A percentile compares a stretch with the other conserved stretches of the same genome.
Conservation (phyloP, 2,113 vertebrate genomes). For the Noctilio leporinus region DNA sequence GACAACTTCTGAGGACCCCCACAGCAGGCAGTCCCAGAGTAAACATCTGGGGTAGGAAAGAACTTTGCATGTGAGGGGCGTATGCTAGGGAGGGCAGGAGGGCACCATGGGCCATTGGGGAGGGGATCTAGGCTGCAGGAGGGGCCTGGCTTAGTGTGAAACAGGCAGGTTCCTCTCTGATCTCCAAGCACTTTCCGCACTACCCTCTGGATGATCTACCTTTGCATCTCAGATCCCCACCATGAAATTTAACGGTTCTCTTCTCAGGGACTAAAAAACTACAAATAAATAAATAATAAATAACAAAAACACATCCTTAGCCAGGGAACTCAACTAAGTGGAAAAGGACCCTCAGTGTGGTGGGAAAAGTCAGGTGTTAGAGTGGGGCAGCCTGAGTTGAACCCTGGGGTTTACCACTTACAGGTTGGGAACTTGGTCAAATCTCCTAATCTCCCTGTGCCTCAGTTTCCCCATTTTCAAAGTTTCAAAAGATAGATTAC, state of each 20-base stretch:
- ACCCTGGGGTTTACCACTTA: not conserved
- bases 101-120: rapidly evolving
- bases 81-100: not conserved
- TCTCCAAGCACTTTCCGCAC: not conserved
- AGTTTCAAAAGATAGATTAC: not conserved
- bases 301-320: not conserved
- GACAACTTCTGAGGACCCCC: not conserved
- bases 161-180: not conserved
- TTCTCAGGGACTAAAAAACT: not conserved
- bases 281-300: not conserved
- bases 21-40: not conserved
- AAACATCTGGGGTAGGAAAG: not conserved
- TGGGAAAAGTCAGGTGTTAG: not conserved
- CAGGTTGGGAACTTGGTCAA: not conserved
- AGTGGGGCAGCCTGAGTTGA: not conserved
- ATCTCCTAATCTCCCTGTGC: not conserved
- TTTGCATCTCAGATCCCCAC: not conserved
- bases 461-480: not conserved
- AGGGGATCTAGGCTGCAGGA: not conserved
- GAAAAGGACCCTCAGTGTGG: not conserved
- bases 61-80: not conserved
- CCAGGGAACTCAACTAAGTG: not conserved
- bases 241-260: not conserved
- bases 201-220: not conserved
- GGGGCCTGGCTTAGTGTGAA: not conserved